Conservation (phyloP, 2,888 invertebrate genomes). For the Oxycera nigricornis region DNA sequence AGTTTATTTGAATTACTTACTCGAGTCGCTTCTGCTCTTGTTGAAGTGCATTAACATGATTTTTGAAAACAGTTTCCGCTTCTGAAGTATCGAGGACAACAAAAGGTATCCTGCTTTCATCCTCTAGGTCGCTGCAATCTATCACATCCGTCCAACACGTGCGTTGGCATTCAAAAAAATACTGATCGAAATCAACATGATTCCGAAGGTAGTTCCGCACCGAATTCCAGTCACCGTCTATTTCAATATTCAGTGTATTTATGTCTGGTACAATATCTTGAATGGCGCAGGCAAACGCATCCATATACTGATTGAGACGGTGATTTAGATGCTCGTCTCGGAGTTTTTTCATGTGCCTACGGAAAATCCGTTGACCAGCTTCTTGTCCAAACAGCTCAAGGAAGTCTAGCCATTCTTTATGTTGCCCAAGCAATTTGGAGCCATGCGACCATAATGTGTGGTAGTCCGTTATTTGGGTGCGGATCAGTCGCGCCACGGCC, state of each 20-base stretch:
- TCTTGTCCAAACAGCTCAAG: constrained; percentile 90
- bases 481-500: constrained; percentile 85
- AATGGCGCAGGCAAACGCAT: constrained; percentile 77
- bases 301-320: constrained; percentile 78
- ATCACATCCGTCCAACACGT: constrained; percentile 78
- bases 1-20: constrained; percentile 76
- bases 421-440: constrained; percentile 83
- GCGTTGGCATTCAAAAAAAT: constrained; percentile 86
- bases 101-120: constrained; percentile 85
- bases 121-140: constrained; percentile 67
- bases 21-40: constrained; percentile 91
- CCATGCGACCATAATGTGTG: constrained; percentile 88
- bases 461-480: constrained; percentile 81
- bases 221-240: constrained; percentile 83
- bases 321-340: constrained; percentile 82
- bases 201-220: constrained; percentile 85
- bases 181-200: constrained; percentile 92
- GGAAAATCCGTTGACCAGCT: constrained; percentile 78
- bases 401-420: constrained; percentile 88
- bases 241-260: constrained; percentile 66
- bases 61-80: constrained; percentile 90
- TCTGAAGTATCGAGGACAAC: constrained; percentile 90
- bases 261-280: constrained; percentile 82
- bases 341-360: constrained; percentile 79
- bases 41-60: constrained; percentile 88